Base-by-base conservation (phyloP, 1,140 invertebrate genomes). In the Aphelinus certus region DNA sequence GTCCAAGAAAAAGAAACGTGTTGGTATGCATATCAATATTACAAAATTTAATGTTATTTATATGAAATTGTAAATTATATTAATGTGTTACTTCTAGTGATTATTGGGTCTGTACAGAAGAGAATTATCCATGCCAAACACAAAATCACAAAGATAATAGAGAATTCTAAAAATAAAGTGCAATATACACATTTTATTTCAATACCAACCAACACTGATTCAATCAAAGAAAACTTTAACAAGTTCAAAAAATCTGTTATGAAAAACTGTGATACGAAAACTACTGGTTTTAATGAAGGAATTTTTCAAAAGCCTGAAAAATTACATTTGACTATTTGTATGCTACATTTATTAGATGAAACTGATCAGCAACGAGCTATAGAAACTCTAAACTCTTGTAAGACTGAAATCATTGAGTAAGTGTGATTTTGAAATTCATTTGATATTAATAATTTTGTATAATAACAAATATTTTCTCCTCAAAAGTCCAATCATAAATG, bases 141-240 rank as follows among this genome's bases (percentile, higher is more conserved):
- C 68, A 89, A 93, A 83, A 91, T 96, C 57, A 89, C 93, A 75
- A 83, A 94, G 56, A 87, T 95, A 58, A 89, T 94, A 0, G 89
- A 91, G 73, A 88, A 91, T 71, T 90, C 90, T 7, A 89, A 93
- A 61, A 91, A 91, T 76, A 93, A 90, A 81, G 84, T 92, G 73
- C 86, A 78, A 2, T 87, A 89, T 49, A 96, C 94, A 49, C 95
- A 96, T 88, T 96, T 97, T 83, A 82, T 95, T 56, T 95, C 93
- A 10, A 90, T 96, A 79, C 94, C 94, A n/a, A 79, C 94, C 55
- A 92, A 89, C 78, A 82, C 82, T 42, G 78, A 88, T 3, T 78
- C 86, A 9, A 89, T 96, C 71, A 87, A 90, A 62, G 81, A 77
- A 56, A 81, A 81, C 56, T 86, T 82, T 73, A 76, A 75, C 6